Conservation (phyloP, 2,113 vertebrate species). For the Henicopernis longicauda region DNA sequence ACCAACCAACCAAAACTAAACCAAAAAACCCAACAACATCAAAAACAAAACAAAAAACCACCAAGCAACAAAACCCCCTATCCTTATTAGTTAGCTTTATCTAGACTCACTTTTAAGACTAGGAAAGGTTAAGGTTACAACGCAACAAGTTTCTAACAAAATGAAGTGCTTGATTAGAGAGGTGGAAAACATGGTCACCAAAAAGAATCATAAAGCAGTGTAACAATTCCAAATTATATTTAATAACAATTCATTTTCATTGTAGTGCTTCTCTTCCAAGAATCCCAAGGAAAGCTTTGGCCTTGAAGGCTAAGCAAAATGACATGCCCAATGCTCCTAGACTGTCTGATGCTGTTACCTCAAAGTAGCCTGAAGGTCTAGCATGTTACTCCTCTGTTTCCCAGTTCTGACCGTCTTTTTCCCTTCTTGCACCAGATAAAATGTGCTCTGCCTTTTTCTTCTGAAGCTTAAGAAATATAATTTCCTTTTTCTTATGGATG, state of each 20-base stretch:
- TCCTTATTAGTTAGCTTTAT: background rate
- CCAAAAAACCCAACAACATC: no score
- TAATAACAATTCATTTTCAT: background rate
- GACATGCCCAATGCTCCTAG: background rate
- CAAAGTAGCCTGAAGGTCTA: background rate
- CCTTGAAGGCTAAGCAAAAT: background rate
- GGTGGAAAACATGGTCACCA: background rate
- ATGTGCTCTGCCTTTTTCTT: background rate
- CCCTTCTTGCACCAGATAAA: background rate
- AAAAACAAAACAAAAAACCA: no score
- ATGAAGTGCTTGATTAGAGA: background rate
- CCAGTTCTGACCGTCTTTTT: background rate
- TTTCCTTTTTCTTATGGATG: background rate
- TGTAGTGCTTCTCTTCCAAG: background rate
- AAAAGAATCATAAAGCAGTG: background rate
- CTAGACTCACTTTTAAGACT: background rate
- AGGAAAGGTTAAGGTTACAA: background rate
- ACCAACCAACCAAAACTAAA: no score
- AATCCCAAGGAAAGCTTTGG: background rate
- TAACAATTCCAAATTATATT: background rate
- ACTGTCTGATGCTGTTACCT: background rate
- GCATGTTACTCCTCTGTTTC: background rate
- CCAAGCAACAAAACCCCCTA: no score
- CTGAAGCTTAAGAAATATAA: background rate
- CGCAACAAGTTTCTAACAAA: background rate